A percentile compares a stretch with the other conserved stretches of the same genome.
Evolutionary conservation across 2,113 vertebrate genomes (phyloP).

Genomic region (Seriola rivoliana): DNA sequence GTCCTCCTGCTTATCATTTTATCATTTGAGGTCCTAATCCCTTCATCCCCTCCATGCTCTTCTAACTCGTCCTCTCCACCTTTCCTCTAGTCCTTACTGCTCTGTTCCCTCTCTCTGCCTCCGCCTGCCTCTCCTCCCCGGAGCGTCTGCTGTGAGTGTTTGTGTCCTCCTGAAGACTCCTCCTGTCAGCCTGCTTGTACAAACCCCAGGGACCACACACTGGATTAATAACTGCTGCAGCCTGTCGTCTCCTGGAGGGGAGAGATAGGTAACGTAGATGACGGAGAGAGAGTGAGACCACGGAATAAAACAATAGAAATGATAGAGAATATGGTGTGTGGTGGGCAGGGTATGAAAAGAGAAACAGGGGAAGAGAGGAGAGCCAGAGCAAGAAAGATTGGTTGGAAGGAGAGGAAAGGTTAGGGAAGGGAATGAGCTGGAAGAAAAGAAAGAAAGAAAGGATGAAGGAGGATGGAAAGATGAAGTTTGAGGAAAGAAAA

Average conservation of each 20-base stretch:
- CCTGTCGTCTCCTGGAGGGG: constrained; percentile 37
- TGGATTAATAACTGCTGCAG: constrained; percentile 52
- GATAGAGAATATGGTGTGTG: background rate
- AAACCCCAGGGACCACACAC: constrained; percentile 21
- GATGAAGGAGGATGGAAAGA: background rate
- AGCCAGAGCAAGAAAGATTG: too few relatives aligned
- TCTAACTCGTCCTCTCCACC: background rate
- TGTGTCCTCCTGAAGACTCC: constrained; percentile 34
- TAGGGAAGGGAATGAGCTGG: too few relatives aligned
- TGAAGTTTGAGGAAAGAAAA: background rate
- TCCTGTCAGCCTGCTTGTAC: constrained; percentile 36
- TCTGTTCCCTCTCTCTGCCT: background rate
- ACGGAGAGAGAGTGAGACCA: background rate
- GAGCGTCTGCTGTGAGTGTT: constrained; percentile 20
- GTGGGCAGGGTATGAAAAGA: background rate
- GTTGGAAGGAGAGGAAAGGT: too few relatives aligned
- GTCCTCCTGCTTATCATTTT: too few relatives aligned
- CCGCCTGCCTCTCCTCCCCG: background rate
- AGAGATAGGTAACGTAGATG: too few relatives aligned
- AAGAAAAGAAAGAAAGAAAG: background rate
- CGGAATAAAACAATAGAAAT: background rate
- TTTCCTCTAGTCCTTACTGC: background rate
- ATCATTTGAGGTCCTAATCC: too few relatives aligned
- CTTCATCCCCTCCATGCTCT: background rate
- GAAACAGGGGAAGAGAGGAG: too few relatives aligned